Base-by-base conservation (phyloP, 2,797 vertebrate species). In the Numenius phaeopus region DNA sequence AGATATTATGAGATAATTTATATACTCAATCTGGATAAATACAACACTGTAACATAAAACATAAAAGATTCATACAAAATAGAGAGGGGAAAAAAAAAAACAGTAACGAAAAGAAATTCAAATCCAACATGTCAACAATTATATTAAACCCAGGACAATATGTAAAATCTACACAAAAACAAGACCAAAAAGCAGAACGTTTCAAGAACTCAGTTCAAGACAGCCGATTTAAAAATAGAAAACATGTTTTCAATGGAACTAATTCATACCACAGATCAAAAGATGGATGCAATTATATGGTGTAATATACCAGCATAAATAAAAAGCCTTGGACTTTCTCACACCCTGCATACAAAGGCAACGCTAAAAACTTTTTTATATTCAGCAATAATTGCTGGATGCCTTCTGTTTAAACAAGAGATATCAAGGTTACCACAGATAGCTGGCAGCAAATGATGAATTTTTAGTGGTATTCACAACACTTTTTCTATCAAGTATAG, bases 221-320 rank as follows among this genome's bases (percentile, higher is more conserved):
- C 92, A 80, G 88, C 64, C 2, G 2, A 95, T 61, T 92, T 92
- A 96, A 97, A 97, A 97, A 97, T 95, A 96, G 96, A 97, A 97
- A 97, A 94, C 73, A 96, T 93, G 94, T 96, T 96, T 97, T 94
- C 95, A 97, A 92, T 97, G 69, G 88, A 97, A 90, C 90, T 93
- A 97, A 95, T 95, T 97, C 94, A 94, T 96, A 93, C 90, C 95
- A 94, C 72, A 85, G 94, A 97, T 95, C 97, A 97, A 96, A 97
- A 96, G 96, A 97, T 95, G 94, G 89, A 96, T 96, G 78, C 88
- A 92, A 97, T 96, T 96, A 96, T 85, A 95, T 95, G 88, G 83
- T 87, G 86, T 86, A 94, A 96, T 92, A 94, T 81, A 96, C 91
- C 52, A 97, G 86, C 88, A 84, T 73, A 97, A 97, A 97, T 93